A percentile compares a stretch with the other conserved stretches of the same genome.
Conservation (phyloP, 2,888 invertebrate species). For the Cistogaster globosa region DNA sequence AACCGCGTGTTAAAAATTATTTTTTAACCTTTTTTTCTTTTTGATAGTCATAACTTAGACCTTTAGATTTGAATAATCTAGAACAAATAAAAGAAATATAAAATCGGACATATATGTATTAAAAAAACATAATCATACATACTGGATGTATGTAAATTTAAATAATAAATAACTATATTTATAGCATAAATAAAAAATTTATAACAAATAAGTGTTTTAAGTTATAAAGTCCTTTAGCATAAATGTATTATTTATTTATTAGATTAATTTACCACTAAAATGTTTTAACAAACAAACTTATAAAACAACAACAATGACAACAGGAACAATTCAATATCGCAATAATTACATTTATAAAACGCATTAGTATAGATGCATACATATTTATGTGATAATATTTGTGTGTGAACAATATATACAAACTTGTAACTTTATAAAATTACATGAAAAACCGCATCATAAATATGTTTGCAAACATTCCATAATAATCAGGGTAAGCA, state of each 20-base stretch:
- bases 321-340: slow-evolving; percentile 47
- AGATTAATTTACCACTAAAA: slow-evolving; percentile 67
- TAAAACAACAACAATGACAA: slow-evolving; percentile 32
- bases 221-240: slow-evolving; percentile 5
- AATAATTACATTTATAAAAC: slow-evolving; percentile 63
- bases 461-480: slow-evolving; percentile 38
- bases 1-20: too few relatives aligned
- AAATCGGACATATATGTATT: too few relatives aligned
- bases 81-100: too few relatives aligned
- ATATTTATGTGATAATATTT: neutral
- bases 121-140: too few relatives aligned
- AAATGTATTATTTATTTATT: slow-evolving; percentile 61
- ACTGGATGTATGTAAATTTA: too few relatives aligned
- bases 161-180: too few relatives aligned
- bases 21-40: too few relatives aligned
- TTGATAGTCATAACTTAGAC: too few relatives aligned
- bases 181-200: too few relatives aligned
- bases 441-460: slow-evolving; percentile 33
- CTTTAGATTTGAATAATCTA: too few relatives aligned
- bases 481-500: slow-evolving; percentile 33
- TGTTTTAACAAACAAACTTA: slow-evolving; percentile 56
- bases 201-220: slow-evolving; percentile 20
- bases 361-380: slow-evolving; percentile 32
- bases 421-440: neutral
- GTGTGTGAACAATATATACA: neutral